Evolutionary conservation across 1,140 invertebrate species (phyloP).

Genomic region (Archivesica marissinica): DNA sequence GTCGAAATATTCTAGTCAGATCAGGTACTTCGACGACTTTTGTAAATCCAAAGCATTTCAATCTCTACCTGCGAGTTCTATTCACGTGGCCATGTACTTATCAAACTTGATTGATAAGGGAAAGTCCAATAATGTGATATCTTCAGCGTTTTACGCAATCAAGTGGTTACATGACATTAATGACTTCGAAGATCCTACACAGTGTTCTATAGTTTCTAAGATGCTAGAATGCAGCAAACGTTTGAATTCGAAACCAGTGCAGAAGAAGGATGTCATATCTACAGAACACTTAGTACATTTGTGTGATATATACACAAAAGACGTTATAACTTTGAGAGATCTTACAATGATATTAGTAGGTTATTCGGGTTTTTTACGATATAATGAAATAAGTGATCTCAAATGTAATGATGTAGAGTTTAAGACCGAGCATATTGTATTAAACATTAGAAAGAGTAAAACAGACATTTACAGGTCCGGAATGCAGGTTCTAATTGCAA

Average conservation of each 20-base stretch:
- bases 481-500: constrained; percentile 33
- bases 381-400: constrained; percentile 56
- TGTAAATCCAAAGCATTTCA: neutral
- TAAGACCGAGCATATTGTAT: constrained; percentile 5
- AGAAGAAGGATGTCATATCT: constrained; percentile 46
- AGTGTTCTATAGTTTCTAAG: constrained; percentile 15
- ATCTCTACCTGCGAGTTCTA: constrained; percentile 42
- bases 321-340: constrained; percentile 34
- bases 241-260: neutral
- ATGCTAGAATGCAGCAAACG: constrained; percentile 51
- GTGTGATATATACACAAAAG: constrained; percentile 46
- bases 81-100: constrained; percentile 45
- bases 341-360: neutral
- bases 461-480: constrained; percentile 60
- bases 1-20: constrained; percentile 49
- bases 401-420: constrained; percentile 46
- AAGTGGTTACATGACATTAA: constrained; percentile 52
- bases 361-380: constrained; percentile 61
- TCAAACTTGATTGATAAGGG: neutral
- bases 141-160: constrained; percentile 36
- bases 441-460: constrained; percentile 58
- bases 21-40: too few relatives aligned
- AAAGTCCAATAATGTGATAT: constrained; percentile 19
- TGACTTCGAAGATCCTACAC: constrained; percentile 40
- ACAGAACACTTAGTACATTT: constrained; percentile 27